phyloP scores from a whole-genome alignment of 2,888 invertebrate species.

The Muschampia plurimacula region DNA sequence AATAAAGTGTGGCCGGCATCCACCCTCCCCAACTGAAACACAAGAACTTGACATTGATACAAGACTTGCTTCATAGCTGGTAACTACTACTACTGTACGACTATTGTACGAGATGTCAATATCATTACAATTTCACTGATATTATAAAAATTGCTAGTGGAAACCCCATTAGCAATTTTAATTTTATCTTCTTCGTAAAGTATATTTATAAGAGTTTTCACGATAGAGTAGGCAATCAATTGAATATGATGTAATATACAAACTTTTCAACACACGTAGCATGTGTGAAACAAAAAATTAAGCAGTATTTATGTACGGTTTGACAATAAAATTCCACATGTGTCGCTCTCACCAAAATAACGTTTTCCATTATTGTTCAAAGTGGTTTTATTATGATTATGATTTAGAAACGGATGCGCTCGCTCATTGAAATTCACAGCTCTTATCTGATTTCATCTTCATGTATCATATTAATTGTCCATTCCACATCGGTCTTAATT shows the following conservation, averaged over 20 bases:
- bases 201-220: background rate
- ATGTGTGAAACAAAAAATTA: constrained; percentile 31
- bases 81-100: too few relatives aligned
- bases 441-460: constrained; percentile 55
- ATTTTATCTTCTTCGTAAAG: background rate
- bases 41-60: too few relatives aligned
- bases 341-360: constrained; percentile 40
- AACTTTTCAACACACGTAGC: constrained; percentile 11
- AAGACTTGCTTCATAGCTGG: too few relatives aligned
- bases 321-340: constrained; percentile 29
- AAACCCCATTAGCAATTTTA: too few relatives aligned
- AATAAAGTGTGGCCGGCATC: too few relatives aligned
- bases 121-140: background rate
- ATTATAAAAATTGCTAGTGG: background rate
- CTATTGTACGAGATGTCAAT: background rate
- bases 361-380: constrained; percentile 50
- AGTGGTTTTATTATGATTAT: constrained; percentile 50
- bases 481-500: constrained; percentile 62
- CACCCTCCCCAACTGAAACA: too few relatives aligned
- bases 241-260: constrained; percentile 6
- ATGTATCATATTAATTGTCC: constrained; percentile 62
- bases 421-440: constrained; percentile 52
- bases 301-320: constrained; percentile 34
- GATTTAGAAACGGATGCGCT: constrained; percentile 56
- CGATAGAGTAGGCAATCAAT: background rate